phyloP scores from a whole-genome alignment of 2,797 vertebrate species.

The Ceyx erithaca region DNA sequence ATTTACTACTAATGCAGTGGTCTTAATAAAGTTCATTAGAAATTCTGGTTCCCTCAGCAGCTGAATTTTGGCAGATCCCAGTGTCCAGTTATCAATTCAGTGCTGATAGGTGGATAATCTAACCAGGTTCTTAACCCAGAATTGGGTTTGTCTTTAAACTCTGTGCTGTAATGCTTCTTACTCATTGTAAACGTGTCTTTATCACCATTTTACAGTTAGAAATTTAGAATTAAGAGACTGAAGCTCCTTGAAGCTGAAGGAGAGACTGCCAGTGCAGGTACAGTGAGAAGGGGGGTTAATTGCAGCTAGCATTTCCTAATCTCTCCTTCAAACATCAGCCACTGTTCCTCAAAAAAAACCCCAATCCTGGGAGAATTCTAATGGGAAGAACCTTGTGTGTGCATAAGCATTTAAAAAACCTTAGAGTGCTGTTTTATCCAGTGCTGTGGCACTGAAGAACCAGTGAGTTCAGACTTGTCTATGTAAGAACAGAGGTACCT shows the following conservation, averaged over 20 bases:
- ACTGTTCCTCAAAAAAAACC: background rate
- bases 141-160: background rate
- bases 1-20: background rate
- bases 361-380: background rate
- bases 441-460: background rate
- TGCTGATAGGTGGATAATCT: background rate
- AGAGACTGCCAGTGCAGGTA: background rate
- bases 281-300: background rate
- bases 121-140: background rate
- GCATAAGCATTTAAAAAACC: background rate
- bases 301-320: background rate
- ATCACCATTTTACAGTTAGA: background rate
- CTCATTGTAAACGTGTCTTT: background rate
- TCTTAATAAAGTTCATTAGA: background rate
- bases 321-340: background rate
- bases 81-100: background rate
- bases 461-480: background rate
- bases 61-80: background rate
- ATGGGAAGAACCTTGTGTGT: background rate
- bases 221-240: background rate
- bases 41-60: background rate
- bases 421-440: background rate
- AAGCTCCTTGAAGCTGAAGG: background rate
- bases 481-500: background rate
- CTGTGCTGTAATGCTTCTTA: background rate